Base-by-base conservation (phyloP, 2,797 vertebrate species). In the Botia almorhae region DNA sequence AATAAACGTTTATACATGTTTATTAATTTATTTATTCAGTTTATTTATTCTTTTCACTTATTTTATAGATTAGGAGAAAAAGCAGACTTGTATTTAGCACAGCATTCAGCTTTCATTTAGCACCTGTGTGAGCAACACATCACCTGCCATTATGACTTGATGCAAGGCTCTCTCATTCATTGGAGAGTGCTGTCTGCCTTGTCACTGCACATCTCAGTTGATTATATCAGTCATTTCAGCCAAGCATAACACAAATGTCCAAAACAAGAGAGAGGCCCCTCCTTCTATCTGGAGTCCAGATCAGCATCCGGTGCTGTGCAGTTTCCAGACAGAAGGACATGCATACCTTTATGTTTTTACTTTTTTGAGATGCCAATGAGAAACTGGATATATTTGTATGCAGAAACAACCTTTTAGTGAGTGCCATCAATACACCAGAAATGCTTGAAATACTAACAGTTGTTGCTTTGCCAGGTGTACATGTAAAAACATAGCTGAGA, bases 221-320 rank as follows among this genome's bases (percentile, higher is more conserved):
- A 87, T 84, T 85, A 77, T 84, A 83, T 87, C 86, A 84, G 83
- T 80, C 69, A 81, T 84, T 85, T 71, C 72, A 80, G 81, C 83
- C 84, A 84, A 83, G 84, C 81, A 83, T 77, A 74, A 79, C 73
- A 79, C 79, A 83, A 85, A 83, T 69, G 76, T 76, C 71, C 76
- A 83, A 81, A 86, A 80, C 83, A 81, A 86, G 80, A 80, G 73
- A 82, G 84, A 85, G 77, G 83, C 81, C 77, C 73, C 79, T 78
- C 76, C 69, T 78, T 81, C 76, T 68, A 77, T 80, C 80, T 82
- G 76, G 74, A 82, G 76, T 50, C 80, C 84, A 82, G 85, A 86
- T 60, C 39, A 3, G 78, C 82, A 84, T 78, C 21, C 84, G 76
- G 71, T 26, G 67, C 74, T 61, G 10, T 8, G 72, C 86, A 87